Percentiles rank a stretch among this genome's conserved stretches.
These are phyloP conservation scores for Scarus forsteni DNA, from an alignment of 2,797 vertebrate genomes.

Conservation along the genomic window DNA sequence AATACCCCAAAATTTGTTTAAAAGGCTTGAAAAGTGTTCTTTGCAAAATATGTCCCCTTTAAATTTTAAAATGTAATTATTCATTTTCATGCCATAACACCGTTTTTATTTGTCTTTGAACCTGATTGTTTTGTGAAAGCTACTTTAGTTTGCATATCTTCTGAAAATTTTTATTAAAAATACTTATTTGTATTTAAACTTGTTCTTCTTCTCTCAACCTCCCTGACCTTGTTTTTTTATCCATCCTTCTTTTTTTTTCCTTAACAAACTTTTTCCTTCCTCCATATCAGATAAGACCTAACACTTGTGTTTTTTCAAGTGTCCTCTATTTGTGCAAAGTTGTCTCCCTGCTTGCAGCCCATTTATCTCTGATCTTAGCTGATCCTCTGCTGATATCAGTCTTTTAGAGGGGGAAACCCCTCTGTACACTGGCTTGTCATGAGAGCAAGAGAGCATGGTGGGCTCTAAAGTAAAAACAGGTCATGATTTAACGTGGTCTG, in stretches of 20 bases:
- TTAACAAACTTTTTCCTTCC: conserved; percentile 2
- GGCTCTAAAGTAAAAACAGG: conserved; percentile 27
- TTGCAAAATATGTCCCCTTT: too few species aligned
- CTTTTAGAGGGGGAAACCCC: conserved; percentile 49
- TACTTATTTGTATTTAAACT: too few species aligned
- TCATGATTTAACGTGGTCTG: conserved; percentile 23
- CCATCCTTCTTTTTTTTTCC: neutral
- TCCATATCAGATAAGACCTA: conserved; percentile 46
- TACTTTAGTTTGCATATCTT: too few species aligned
- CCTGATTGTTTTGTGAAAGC: too few species aligned
- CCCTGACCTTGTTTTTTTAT: neutral
- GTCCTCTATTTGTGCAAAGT: conserved; percentile 63
- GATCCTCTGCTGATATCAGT: conserved; percentile 63
- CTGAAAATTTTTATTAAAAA: too few species aligned
- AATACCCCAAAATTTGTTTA: too few species aligned
- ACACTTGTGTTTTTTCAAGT: conserved; percentile 61
- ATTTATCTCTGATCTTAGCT: conserved; percentile 65
- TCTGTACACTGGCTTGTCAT: conserved; percentile 45
- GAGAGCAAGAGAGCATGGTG: conserved; percentile 7
- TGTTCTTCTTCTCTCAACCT: too few species aligned
- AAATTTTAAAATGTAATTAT: too few species aligned
- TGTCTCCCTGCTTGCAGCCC: conserved; percentile 29
- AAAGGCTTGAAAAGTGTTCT: too few species aligned
- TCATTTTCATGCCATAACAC: too few species aligned
- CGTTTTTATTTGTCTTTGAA: too few species aligned